Conservation (phyloP, 1,140 invertebrate genomes). For the Zaprionus vittiger region DNA sequence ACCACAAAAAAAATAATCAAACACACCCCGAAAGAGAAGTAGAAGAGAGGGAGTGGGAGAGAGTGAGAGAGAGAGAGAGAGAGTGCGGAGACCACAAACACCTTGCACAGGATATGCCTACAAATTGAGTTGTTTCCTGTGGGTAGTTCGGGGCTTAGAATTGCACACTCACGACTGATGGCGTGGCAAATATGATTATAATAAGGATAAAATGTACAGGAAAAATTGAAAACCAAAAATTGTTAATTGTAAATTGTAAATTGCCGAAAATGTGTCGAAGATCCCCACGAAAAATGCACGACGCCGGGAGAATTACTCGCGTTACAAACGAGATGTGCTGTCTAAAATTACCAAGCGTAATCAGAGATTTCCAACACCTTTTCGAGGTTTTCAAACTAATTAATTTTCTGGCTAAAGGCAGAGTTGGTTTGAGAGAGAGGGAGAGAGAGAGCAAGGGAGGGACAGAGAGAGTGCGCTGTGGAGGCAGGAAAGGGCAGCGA, state of each 20-base stretch:
- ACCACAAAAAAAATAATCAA: slow-evolving; percentile 62
- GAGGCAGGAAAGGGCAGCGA: slow-evolving; percentile 15
- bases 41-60: neutral
- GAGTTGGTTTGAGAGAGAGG: neutral
- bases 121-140: slow-evolving; percentile 79
- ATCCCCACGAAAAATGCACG: slow-evolving; percentile 25
- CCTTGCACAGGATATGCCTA: slow-evolving; percentile 66
- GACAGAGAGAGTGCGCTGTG: slow-evolving; percentile 2
- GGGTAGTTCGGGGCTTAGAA: slow-evolving; percentile 34
- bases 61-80: neutral
- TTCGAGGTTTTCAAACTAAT: slow-evolving; percentile 56
- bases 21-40: slow-evolving; percentile 1
- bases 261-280: slow-evolving; percentile 36
- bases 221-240: slow-evolving; percentile 17
- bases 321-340: slow-evolving; percentile 51
- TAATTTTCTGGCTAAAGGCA: slow-evolving; percentile 50
- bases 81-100: slow-evolving; percentile 16
- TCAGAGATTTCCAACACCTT: slow-evolving; percentile 81
- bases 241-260: slow-evolving; percentile 17
- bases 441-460: slow-evolving; percentile 3
- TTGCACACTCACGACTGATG: slow-evolving; percentile 65
- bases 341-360: slow-evolving; percentile 73
- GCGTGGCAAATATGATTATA: slow-evolving; percentile 80
- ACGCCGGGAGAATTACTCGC: slow-evolving; percentile 55
- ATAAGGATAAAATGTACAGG: slow-evolving; percentile 47